Evolutionary conservation across 2,888 invertebrate genomes (phyloP).

Genomic region (Lottia gigantea): DNA sequence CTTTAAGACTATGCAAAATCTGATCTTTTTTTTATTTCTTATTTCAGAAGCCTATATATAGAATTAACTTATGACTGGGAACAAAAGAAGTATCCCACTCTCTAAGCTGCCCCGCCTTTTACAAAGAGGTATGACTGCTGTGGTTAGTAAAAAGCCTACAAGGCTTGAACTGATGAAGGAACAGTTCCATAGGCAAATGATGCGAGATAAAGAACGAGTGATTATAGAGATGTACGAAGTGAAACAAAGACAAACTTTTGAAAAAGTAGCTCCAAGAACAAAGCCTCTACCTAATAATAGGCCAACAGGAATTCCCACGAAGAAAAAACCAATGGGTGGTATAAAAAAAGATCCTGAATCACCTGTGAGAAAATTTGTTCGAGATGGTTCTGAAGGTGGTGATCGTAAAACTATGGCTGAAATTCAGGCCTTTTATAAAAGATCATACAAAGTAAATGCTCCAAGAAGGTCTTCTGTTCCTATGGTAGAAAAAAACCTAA

Average conservation of each 20-base stretch:
- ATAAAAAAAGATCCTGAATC: too few species aligned
- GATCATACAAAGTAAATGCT: conserved; percentile 23
- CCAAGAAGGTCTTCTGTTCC: conserved; percentile 3
- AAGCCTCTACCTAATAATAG: too few species aligned
- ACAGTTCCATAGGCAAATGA: conserved; percentile 50
- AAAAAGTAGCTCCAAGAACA: conserved; percentile 33
- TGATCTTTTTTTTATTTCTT: too few species aligned
- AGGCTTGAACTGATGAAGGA: conserved; percentile 51
- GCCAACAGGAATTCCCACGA: not conserved
- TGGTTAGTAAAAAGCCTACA: conserved; percentile 37
- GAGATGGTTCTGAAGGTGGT: too few species aligned
- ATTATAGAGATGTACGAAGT: conserved; percentile 51
- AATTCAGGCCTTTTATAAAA: conserved; percentile 46
- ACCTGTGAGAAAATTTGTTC: too few species aligned
- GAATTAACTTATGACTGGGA: too few species aligned
- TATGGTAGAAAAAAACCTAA: not conserved
- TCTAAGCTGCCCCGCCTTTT: too few species aligned
- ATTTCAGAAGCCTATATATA: too few species aligned
- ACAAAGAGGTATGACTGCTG: too few species aligned
- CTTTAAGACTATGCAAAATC: too few species aligned
- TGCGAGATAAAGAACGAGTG: conserved; percentile 58
- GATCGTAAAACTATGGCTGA: conserved; percentile 30
- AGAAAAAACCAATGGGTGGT: too few species aligned
- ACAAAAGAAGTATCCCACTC: too few species aligned
- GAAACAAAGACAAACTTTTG: conserved; percentile 43